phyloP scores from a whole-genome alignment of 2,797 vertebrate species.

The Parauchenoglanis ngamensis region DNA sequence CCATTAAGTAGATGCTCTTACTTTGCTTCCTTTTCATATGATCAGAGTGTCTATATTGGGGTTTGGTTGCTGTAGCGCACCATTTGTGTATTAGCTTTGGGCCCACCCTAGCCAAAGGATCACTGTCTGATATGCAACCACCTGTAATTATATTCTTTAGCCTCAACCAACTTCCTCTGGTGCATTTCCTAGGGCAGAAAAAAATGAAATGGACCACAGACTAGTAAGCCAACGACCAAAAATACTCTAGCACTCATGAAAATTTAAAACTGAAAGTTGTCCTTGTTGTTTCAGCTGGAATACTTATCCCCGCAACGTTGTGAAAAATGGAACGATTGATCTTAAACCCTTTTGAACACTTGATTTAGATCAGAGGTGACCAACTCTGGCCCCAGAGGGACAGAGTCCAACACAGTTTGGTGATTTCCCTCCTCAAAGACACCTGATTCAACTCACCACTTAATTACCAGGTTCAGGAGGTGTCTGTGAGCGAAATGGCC shows the following conservation, averaged over 20 bases:
- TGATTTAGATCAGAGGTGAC: constrained; percentile 52
- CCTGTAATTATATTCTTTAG: constrained; percentile 69
- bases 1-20: constrained; percentile 65
- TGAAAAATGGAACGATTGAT: constrained; percentile 58
- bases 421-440: constrained; percentile 30
- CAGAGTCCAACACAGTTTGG: constrained; percentile 18
- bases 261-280: constrained; percentile 62
- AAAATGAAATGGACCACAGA: constrained; percentile 63
- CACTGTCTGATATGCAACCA: constrained; percentile 62
- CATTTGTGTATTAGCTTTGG: constrained; percentile 65
- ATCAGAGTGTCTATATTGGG: constrained; percentile 66
- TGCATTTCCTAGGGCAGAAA: constrained; percentile 63
- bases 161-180: constrained; percentile 64
- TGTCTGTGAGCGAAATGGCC: constrained; percentile 23
- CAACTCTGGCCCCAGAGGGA: constrained; percentile 1
- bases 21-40: constrained; percentile 62
- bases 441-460: constrained; percentile 40
- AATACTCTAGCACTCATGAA: constrained; percentile 63
- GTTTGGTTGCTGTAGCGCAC: constrained; percentile 60
- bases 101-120: constrained; percentile 66
- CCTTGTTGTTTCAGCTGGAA: constrained; percentile 66
- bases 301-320: constrained; percentile 61
- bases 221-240: constrained; percentile 64
- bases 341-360: constrained; percentile 53
- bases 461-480: constrained; percentile 28